Percentiles rank a stretch among this genome's conserved stretches.
Conservation (phyloP, 2,888 invertebrate genomes). For the Tetranychus piercei region DNA sequence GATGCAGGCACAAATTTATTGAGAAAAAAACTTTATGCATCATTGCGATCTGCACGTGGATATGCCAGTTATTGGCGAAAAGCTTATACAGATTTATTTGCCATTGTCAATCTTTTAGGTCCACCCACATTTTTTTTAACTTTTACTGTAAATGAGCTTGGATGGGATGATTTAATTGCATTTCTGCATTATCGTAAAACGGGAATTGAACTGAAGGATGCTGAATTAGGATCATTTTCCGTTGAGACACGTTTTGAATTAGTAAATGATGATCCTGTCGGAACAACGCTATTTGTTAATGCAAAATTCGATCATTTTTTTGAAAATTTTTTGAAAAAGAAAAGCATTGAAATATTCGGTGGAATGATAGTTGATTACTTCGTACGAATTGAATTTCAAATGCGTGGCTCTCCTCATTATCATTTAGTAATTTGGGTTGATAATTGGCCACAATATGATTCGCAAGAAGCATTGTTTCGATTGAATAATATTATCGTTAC, state of each 20-base stretch:
- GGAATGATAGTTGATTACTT: neutral
- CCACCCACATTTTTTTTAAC: neutral
- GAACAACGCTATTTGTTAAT: neutral
- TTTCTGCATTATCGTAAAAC: neutral
- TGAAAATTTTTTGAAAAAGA: neutral
- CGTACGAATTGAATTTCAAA: neutral
- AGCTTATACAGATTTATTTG: neutral
- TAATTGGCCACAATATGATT: neutral
- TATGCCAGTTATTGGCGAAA: neutral
- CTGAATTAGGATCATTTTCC: neutral
- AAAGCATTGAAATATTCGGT: neutral
- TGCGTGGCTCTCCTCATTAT: neutral
- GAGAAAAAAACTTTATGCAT: neutral
- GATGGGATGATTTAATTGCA: neutral
- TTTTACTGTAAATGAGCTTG: neutral
- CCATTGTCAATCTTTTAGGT: neutral
- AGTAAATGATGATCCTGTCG: neutral
- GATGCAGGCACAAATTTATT: neutral
- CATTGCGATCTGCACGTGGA: neutral
- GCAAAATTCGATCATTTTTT: neutral
- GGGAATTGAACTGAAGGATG: neutral
- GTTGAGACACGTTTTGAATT: neutral
- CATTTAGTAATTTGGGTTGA: neutral
- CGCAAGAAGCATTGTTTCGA: neutral
- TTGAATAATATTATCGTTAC: neutral